Conservation (phyloP, 2,113 vertebrate species). For the Tetraodon nigroviridis region DNA sequence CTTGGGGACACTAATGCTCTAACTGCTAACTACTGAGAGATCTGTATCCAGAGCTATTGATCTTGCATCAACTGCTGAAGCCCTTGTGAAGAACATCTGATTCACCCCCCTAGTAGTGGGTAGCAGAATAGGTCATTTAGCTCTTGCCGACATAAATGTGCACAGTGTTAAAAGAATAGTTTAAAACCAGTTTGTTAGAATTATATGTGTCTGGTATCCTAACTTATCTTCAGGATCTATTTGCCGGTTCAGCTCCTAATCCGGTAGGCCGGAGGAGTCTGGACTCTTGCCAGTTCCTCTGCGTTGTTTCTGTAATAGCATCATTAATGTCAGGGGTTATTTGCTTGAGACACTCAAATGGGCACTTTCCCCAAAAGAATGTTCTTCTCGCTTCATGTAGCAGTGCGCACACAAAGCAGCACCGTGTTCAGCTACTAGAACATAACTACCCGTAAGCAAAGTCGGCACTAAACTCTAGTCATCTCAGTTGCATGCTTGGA, state of each 20-base stretch:
- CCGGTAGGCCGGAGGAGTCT: slow-evolving; percentile 10
- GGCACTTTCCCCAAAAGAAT: slow-evolving; percentile 16
- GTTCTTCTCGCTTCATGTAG: slow-evolving; percentile 27
- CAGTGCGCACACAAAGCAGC: slow-evolving; percentile 34
- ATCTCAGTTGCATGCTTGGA: slow-evolving; percentile 33
- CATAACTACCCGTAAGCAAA: slow-evolving; percentile 48
- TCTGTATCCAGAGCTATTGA: neutral
- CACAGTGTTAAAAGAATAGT: no score
- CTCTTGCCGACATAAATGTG: no score
- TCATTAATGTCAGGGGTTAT: slow-evolving; percentile 48
- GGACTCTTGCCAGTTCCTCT: slow-evolving; percentile 24
- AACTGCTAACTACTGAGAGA: slow-evolving; percentile 8
- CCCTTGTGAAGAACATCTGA: neutral
- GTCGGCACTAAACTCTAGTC: slow-evolving; percentile 43
- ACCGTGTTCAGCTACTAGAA: slow-evolving; percentile 24
- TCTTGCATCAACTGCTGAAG: no score
- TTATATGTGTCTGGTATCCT: neutral
- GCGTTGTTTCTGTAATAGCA: slow-evolving; percentile 21
- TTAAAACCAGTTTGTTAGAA: no score
- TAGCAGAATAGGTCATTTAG: neutral
- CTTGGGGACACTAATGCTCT: slow-evolving; percentile 12
- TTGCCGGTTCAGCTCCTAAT: slow-evolving; percentile 5
- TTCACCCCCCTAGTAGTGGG: neutral
- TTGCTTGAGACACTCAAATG: slow-evolving; percentile 42
- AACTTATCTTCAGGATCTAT: neutral